phyloP scores from a whole-genome alignment of 92 coral and sea anemone genomes.

The Parazoanthus atlanticus region DNA sequence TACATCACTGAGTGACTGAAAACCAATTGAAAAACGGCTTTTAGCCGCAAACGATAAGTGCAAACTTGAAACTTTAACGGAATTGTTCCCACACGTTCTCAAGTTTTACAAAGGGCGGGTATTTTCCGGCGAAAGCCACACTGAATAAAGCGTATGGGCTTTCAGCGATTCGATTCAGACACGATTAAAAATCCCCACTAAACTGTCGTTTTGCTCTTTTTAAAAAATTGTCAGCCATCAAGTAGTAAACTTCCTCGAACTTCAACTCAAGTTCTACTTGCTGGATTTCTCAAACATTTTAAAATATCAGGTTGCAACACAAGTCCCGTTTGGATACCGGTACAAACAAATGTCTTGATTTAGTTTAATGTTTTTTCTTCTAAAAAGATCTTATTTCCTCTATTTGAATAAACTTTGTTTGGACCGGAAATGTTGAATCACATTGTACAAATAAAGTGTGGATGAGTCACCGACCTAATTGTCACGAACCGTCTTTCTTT shows the following conservation, averaged over 20 bases:
- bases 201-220: too few relatives aligned
- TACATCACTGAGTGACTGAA: too few relatives aligned
- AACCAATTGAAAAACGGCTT: background rate
- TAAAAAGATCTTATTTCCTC: constrained; percentile 11
- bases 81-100: background rate
- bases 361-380: constrained; percentile 4
- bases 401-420: constrained; percentile 6
- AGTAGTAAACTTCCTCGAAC: background rate
- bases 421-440: constrained; percentile 22
- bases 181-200: background rate
- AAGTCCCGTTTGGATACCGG: constrained; percentile 4
- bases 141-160: background rate
- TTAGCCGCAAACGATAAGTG: background rate
- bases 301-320: background rate
- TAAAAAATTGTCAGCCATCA: background rate
- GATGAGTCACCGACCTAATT: background rate
- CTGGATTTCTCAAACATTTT: constrained; percentile 3
- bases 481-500: background rate
- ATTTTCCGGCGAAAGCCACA: background rate
- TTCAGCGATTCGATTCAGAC: background rate
- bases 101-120: background rate
- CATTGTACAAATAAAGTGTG: background rate
- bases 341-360: background rate
- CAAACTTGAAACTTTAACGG: background rate
- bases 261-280: too few relatives aligned